Conservation (phyloP, 2,113 vertebrate genomes). For the Maccullochella peelii region DNA sequence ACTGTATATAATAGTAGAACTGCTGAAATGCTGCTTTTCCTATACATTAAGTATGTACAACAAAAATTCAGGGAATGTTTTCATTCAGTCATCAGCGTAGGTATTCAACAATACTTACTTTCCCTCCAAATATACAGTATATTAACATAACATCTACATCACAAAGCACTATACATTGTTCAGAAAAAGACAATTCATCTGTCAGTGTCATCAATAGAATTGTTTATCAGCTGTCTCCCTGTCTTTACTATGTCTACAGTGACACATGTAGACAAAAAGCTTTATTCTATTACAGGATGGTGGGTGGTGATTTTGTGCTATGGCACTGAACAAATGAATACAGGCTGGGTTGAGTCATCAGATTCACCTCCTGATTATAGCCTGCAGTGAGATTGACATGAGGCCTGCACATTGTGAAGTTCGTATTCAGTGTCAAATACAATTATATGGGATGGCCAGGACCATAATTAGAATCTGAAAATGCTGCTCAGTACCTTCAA, state of each 20-base stretch:
- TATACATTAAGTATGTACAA: neutral
- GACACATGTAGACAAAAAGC: slow-evolving; percentile 72
- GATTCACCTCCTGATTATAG: slow-evolving; percentile 79
- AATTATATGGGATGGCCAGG: slow-evolving; percentile 54
- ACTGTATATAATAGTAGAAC: neutral
- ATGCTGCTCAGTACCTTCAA: slow-evolving; percentile 14
- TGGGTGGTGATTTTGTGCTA: slow-evolving; percentile 66
- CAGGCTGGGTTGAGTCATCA: slow-evolving; percentile 67
- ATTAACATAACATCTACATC: slow-evolving; percentile 50
- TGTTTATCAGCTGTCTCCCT: slow-evolving; percentile 51
- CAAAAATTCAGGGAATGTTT: slow-evolving; percentile 1
- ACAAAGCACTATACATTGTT: slow-evolving; percentile 43
- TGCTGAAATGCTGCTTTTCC: neutral
- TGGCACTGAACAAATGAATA: slow-evolving; percentile 69
- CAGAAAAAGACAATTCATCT: slow-evolving; percentile 50
- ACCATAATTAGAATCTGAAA: slow-evolving; percentile 62
- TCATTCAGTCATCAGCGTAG: slow-evolving; percentile 16
- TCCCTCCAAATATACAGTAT: slow-evolving; percentile 15
- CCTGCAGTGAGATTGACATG: slow-evolving; percentile 70
- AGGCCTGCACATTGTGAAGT: slow-evolving; percentile 69
- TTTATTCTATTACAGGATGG: slow-evolving; percentile 62
- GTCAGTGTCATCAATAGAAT: slow-evolving; percentile 65
- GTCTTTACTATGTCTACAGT: slow-evolving; percentile 65
- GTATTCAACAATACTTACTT: neutral
- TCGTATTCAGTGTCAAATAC: slow-evolving; percentile 70